These are phyloP conservation scores for Paramisgurnus dabryanus DNA, from an alignment of 2,113 vertebrate species.

Conservation along the genomic window DNA sequence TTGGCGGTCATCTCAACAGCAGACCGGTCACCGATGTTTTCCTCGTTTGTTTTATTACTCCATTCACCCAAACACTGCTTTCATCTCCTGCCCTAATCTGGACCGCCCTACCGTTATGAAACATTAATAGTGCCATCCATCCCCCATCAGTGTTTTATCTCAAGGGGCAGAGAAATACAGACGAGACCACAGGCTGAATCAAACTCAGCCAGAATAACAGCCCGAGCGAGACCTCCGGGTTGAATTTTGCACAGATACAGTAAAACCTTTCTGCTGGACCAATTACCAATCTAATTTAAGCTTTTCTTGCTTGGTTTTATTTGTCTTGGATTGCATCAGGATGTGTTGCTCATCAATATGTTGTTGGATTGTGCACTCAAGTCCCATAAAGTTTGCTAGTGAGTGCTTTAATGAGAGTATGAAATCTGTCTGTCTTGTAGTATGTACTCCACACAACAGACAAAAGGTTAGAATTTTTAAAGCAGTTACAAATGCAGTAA, in stretches of 20 bases:
- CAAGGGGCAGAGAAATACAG: constrained; percentile 2
- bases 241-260: background rate
- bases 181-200: background rate
- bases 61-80: constrained; percentile 29
- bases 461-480: no score
- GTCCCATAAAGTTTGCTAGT: background rate
- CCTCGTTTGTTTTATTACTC: constrained; percentile 19
- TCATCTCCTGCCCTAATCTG: constrained; percentile 32
- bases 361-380: background rate
- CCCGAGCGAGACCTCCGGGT: no score
- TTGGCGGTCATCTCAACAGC: background rate
- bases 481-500: no score
- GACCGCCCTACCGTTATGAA: constrained; percentile 32
- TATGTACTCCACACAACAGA: background rate
- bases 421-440: no score
- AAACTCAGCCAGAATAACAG: no score
- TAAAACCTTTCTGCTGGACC: background rate
- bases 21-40: background rate
- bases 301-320: background rate
- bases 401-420: no score
- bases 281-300: background rate
- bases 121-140: constrained; percentile 22
- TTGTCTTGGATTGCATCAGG: constrained; percentile 16
- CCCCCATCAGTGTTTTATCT: constrained; percentile 12
- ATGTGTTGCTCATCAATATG: constrained; percentile 11